Conservation (phyloP, 2,113 vertebrate genomes). For the Tylochromis polylepis region DNA sequence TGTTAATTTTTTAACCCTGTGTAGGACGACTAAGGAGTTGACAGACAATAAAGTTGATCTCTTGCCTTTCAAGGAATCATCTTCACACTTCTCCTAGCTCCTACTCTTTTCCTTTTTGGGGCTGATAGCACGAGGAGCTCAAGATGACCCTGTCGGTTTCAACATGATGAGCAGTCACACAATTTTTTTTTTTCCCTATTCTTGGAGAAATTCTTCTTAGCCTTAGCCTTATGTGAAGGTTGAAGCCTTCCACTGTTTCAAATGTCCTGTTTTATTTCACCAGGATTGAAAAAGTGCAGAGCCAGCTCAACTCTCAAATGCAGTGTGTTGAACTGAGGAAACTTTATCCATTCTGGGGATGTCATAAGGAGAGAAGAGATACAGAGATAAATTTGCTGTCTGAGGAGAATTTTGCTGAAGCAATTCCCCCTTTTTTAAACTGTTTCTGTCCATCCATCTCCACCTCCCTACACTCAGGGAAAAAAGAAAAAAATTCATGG, state of each 20-base stretch:
- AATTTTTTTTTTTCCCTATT: neutral
- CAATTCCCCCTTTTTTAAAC: neutral
- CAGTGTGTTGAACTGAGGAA: slow-evolving; percentile 23
- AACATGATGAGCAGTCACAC: neutral
- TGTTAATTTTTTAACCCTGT: slow-evolving; percentile 22
- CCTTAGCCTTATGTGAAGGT: slow-evolving; percentile 41
- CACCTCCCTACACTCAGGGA: neutral
- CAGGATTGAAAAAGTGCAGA: neutral
- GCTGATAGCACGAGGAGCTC: slow-evolving; percentile 12
- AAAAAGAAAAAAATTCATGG: neutral
- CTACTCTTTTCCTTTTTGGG: slow-evolving; percentile 45
- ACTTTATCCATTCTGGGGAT: slow-evolving; percentile 3
- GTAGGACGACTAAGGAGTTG: neutral
- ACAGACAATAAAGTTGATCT: neutral
- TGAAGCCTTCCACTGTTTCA: neutral
- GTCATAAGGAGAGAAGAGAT: neutral
- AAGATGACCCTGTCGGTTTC: slow-evolving; percentile 24
- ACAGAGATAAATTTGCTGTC: slow-evolving; percentile 8
- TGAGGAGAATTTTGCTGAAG: neutral
- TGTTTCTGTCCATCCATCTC: neutral
- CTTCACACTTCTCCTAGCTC: neutral
- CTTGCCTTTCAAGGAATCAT: slow-evolving; percentile 12
- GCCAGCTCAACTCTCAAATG: slow-evolving; percentile 2
- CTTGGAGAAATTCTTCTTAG: neutral
- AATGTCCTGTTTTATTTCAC: slow-evolving; percentile 43